phyloP scores from a whole-genome alignment of 2,113 vertebrate genomes.

The Sitta europaea region DNA sequence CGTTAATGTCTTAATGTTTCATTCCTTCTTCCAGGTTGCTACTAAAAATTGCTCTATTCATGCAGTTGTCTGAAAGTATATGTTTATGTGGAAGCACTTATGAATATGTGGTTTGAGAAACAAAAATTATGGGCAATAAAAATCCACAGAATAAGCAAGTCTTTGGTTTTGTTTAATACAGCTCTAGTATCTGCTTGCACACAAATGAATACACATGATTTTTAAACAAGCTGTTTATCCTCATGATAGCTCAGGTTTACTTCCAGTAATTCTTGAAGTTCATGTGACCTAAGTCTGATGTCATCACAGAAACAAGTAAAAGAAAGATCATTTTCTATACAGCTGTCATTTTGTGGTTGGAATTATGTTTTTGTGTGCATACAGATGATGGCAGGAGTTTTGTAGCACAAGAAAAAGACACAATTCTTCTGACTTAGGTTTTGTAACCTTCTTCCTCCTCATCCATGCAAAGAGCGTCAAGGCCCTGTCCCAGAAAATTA shows the following conservation, averaged over 20 bases:
- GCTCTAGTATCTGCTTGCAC: background rate
- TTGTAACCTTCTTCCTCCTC: background rate
- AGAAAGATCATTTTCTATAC: background rate
- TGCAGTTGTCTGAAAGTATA: background rate
- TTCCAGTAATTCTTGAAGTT: background rate
- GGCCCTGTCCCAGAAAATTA: background rate
- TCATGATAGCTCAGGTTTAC: background rate
- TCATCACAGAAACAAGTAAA: background rate
- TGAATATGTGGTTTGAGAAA: background rate
- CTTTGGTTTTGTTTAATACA: background rate
- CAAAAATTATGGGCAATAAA: background rate
- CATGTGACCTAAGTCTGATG: background rate
- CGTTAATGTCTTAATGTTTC: background rate
- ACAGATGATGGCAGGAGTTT: background rate
- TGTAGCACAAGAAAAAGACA: background rate
- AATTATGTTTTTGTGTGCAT: background rate
- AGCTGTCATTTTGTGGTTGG: background rate
- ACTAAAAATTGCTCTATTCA: background rate
- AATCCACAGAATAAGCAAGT: background rate
- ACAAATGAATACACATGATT: background rate
- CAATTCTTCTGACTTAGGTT: background rate
- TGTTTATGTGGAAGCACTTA: background rate
- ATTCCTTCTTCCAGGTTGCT: background rate
- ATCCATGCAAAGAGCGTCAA: background rate
- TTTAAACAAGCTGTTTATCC: background rate